These are phyloP conservation scores for Rhipidura dahli DNA, from an alignment of 2,113 vertebrate genomes.

Conservation along the genomic window DNA sequence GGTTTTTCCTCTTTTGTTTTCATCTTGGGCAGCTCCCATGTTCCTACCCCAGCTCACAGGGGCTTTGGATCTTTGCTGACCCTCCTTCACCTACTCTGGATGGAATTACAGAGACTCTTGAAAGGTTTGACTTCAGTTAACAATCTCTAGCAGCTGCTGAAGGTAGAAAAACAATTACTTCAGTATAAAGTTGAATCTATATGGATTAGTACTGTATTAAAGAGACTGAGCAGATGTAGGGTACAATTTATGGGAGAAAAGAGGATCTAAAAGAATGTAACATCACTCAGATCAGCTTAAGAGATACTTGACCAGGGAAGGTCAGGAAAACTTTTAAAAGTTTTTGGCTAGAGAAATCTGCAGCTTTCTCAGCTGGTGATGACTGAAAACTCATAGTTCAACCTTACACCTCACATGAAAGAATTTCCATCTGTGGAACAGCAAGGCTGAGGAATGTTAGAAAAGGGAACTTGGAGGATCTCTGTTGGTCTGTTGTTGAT, in stretches of 20 bases:
- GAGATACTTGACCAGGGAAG: background rate
- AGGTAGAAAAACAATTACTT: background rate
- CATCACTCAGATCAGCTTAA: background rate
- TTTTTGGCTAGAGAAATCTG: background rate
- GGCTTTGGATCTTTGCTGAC: background rate
- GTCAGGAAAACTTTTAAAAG: slow-evolving; percentile 38
- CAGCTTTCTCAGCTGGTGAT: slow-evolving; percentile 19
- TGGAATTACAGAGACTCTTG: background rate
- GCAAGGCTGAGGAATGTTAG: background rate
- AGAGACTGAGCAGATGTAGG: background rate
- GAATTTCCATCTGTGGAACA: background rate
- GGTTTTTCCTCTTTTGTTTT: background rate
- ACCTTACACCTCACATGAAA: slow-evolving; percentile 5
- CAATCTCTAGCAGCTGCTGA: background rate
- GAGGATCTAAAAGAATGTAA: background rate
- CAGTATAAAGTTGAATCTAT: background rate
- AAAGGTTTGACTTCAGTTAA: background rate
- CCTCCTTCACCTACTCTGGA: background rate
- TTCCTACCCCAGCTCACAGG: background rate
- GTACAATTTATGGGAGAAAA: background rate
- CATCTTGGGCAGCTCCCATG: background rate
- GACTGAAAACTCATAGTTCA: background rate
- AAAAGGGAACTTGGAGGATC: background rate
- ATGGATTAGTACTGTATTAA: background rate
- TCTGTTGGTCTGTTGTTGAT: background rate